Evolutionary conservation across 2,113 vertebrate species (phyloP).

Genomic region (Mustela nigripes): DNA sequence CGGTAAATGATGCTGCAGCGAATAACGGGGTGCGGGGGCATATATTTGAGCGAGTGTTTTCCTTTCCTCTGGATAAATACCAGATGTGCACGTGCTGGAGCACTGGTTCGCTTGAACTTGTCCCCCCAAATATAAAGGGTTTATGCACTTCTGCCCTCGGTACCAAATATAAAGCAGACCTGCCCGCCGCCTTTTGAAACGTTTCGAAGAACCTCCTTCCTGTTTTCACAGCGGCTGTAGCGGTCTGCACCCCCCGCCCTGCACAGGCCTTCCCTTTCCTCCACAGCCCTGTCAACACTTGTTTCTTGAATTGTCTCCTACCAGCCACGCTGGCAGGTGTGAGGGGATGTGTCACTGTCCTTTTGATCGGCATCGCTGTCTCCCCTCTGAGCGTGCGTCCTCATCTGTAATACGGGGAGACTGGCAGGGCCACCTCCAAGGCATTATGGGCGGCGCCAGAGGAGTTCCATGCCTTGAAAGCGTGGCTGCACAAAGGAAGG

Average conservation of each 20-base stretch:
- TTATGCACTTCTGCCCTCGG: conserved; percentile 65
- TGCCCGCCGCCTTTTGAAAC: not conserved
- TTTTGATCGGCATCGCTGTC: not conserved
- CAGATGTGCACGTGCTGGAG: not conserved
- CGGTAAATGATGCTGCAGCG: not conserved
- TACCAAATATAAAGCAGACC: conserved; percentile 79
- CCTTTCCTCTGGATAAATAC: not conserved
- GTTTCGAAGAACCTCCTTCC: not conserved
- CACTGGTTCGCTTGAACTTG: not conserved
- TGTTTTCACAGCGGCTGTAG: not conserved
- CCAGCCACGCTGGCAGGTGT: not conserved
- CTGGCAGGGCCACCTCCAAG: not conserved
- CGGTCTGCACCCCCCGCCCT: not conserved
- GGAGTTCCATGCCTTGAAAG: not conserved
- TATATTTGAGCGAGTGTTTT: not conserved
- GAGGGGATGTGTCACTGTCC: not conserved
- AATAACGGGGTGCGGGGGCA: not conserved
- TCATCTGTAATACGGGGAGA: not conserved
- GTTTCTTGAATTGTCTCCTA: not conserved
- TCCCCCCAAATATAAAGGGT: conserved; percentile 69
- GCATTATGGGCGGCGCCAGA: not conserved
- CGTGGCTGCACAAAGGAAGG: not conserved
- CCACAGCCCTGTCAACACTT: not conserved
- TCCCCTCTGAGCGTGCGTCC: not conserved
- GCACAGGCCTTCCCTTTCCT: not conserved